Evolutionary conservation across 2,797 vertebrate species (phyloP).

Genomic region (Tadarida brasiliensis): DNA sequence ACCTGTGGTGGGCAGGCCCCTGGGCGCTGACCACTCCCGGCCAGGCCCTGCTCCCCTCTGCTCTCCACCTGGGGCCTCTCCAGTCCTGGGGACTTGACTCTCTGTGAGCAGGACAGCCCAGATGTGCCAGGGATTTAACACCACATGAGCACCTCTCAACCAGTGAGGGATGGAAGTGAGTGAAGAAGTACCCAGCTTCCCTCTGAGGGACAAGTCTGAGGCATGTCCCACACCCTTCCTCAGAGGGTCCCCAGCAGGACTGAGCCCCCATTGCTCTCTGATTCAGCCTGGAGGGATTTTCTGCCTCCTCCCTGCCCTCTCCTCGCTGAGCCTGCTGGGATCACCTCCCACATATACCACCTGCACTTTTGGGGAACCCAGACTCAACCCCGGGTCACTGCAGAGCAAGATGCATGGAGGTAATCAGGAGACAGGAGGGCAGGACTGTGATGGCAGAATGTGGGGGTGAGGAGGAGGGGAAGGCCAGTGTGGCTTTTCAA

Average conservation of each 20-base stretch:
- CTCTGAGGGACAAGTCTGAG: neutral
- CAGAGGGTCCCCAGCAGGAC: neutral
- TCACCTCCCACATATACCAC: neutral
- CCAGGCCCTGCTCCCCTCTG: neutral
- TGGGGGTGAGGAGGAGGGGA: neutral
- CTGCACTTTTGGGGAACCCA: neutral
- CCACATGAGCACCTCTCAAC: neutral
- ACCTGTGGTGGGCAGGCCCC: too few relatives aligned
- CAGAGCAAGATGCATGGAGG: neutral
- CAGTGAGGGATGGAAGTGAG: neutral
- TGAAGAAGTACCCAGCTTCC: neutral
- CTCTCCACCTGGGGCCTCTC: neutral
- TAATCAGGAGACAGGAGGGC: neutral
- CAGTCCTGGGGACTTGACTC: neutral
- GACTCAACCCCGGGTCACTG: neutral
- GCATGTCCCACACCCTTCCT: neutral
- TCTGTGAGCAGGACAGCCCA: accelerated
- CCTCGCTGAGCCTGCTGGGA: neutral
- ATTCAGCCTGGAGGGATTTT: neutral
- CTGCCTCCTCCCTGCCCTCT: neutral
- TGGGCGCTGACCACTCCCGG: accelerated
- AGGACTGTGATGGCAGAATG: neutral
- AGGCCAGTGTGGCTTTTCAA: neutral
- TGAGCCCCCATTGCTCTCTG: neutral
- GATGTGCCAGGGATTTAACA: neutral